Evolutionary conservation across 1,140 invertebrate genomes (phyloP).

Genomic region (Caenorhabditis inopinata): DNA sequence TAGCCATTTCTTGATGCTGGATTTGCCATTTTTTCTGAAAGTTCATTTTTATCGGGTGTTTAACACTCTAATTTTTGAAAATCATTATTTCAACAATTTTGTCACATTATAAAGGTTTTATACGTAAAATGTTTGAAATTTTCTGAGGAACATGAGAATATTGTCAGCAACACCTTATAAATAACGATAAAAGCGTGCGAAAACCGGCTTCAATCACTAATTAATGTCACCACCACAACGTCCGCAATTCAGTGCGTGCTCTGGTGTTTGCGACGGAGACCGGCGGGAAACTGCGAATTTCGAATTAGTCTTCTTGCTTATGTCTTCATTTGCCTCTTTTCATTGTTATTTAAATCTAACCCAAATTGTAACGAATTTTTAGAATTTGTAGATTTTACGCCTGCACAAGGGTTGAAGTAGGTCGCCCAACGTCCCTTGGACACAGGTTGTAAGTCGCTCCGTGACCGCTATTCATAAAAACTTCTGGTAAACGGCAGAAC

Average conservation of each 20-base stretch:
- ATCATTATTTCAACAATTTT: background rate
- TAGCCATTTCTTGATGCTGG: constrained; percentile 38
- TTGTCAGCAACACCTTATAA: too few species aligned
- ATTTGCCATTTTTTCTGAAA: constrained; percentile 38
- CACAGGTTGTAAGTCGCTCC: too few species aligned
- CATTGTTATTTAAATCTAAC: too few species aligned
- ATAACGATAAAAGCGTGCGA: background rate
- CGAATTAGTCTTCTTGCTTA: background rate
- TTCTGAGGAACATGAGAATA: background rate
- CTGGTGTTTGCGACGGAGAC: background rate
- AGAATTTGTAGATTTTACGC: too few species aligned
- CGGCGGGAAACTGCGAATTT: background rate
- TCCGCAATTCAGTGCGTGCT: background rate
- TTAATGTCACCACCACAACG: background rate
- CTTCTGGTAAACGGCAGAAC: too few species aligned
- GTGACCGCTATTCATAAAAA: too few species aligned
- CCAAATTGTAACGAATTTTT: too few species aligned
- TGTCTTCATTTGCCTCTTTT: background rate
- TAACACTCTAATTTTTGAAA: background rate
- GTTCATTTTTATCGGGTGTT: too few species aligned
- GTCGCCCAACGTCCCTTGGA: too few species aligned
- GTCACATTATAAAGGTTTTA: background rate
- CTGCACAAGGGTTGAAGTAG: too few species aligned
- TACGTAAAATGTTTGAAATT: background rate
- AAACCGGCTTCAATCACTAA: background rate